These are phyloP conservation scores for Nomada hirtipes DNA, from an alignment of 2,888 invertebrate genomes.

Conservation along the genomic window DNA sequence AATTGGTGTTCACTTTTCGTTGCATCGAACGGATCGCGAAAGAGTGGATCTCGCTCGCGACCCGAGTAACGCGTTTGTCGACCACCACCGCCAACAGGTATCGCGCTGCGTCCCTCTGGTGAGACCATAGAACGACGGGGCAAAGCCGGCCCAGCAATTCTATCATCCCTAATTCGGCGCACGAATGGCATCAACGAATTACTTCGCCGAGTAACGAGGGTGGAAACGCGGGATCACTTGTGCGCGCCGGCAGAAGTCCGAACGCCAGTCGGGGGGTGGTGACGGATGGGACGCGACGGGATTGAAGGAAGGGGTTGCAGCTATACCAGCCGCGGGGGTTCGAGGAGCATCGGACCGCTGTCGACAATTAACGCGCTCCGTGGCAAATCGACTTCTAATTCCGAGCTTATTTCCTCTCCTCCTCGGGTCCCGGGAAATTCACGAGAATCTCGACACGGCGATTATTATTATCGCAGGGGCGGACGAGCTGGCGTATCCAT, in stretches of 20 bases:
- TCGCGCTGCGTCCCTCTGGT: neutral
- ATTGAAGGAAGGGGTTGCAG: neutral
- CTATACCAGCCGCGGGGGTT: slow-evolving; percentile 14
- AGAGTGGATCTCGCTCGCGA: no score
- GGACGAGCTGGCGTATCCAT: neutral
- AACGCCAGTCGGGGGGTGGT: slow-evolving; percentile 9
- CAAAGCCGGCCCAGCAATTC: slow-evolving; percentile 69
- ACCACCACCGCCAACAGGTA: neutral
- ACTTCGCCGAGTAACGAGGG: slow-evolving; percentile 66
- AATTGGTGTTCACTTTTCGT: no score
- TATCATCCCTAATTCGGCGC: slow-evolving; percentile 56
- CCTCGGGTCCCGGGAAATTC: slow-evolving; percentile 22
- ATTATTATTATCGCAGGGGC: neutral
- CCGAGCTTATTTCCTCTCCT: slow-evolving; percentile 69
- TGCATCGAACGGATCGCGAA: no score
- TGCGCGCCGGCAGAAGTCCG: slow-evolving; percentile 42
- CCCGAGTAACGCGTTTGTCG: no score
- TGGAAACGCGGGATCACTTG: slow-evolving; percentile 61
- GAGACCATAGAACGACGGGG: slow-evolving; percentile 1
- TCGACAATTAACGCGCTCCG: slow-evolving; percentile 74
- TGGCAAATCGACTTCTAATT: slow-evolving; percentile 75
- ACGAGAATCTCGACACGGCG: neutral
- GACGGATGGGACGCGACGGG: slow-evolving; percentile 34
- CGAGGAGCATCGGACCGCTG: slow-evolving; percentile 38
- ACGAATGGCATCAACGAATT: slow-evolving; percentile 53